Conservation (phyloP, 2,113 vertebrate genomes). For the Anarrhichthys ocellatus region DNA sequence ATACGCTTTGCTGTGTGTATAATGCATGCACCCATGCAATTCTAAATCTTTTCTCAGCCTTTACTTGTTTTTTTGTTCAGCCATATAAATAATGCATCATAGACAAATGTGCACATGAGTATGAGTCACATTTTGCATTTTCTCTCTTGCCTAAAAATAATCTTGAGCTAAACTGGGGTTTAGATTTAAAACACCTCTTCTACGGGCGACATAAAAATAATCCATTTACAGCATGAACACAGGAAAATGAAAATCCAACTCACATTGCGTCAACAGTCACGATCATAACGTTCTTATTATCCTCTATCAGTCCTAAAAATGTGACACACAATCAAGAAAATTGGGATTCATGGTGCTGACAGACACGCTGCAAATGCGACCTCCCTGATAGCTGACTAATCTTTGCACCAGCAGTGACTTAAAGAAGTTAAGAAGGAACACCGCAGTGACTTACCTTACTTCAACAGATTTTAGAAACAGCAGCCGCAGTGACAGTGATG, state of each 20-base stretch:
- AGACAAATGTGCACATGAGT: conserved; percentile 1
- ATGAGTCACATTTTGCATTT: conserved; percentile 34
- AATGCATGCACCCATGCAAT: neutral
- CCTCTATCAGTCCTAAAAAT: conserved; percentile 6
- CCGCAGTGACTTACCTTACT: conserved; percentile 58
- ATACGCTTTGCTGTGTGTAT: neutral
- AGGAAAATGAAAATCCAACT: conserved; percentile 6
- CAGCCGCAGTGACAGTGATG: conserved; percentile 31
- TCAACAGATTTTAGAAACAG: conserved; percentile 36
- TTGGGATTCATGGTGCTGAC: neutral
- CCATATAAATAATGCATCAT: neutral
- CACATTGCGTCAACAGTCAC: conserved; percentile 33
- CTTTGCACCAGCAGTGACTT: neutral
- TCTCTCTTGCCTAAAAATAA: conserved; percentile 17
- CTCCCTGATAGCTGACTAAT: neutral
- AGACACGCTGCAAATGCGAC: neutral
- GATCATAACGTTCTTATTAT: conserved; percentile 3
- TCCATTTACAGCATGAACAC: neutral
- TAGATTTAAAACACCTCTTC: neutral
- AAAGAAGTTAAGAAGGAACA: conserved; percentile 23
- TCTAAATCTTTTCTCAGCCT: conserved; percentile 6
- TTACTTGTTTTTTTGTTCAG: conserved; percentile 2
- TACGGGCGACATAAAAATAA: neutral
- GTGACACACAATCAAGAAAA: neutral
- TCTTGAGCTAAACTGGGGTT: conserved; percentile 9